Conservation (phyloP, 2,888 invertebrate genomes). For the Gandaritis pyraliata region DNA sequence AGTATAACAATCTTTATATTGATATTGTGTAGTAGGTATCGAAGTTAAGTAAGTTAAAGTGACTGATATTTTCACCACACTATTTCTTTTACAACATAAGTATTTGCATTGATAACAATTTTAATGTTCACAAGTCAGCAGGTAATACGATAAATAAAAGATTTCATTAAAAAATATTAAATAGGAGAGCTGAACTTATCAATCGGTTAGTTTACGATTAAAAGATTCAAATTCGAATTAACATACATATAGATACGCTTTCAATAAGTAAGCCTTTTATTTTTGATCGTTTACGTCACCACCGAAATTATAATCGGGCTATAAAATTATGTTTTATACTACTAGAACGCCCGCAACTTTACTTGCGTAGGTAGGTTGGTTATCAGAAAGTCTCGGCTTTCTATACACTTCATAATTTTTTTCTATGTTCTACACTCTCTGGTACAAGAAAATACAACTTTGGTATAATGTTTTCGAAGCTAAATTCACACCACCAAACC, state of each 20-base stretch:
- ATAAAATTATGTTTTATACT: slow-evolving; percentile 32
- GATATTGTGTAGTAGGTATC: too few relatives aligned
- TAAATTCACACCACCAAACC: too few relatives aligned
- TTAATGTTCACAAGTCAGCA: neutral
- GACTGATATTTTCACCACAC: too few relatives aligned
- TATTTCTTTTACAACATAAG: too few relatives aligned
- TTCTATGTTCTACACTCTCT: neutral
- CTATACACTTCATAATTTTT: neutral
- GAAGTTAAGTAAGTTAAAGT: too few relatives aligned
- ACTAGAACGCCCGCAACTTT: neutral
- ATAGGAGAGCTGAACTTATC: slow-evolving; percentile 39
- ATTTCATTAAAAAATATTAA: slow-evolving; percentile 37
- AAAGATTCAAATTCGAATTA: slow-evolving; percentile 45
- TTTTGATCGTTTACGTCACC: slow-evolving; percentile 41
- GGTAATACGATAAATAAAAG: slow-evolving; percentile 28
- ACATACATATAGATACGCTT: slow-evolving; percentile 45
- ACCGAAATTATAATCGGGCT: slow-evolving; percentile 35
- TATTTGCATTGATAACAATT: neutral
- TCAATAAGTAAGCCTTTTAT: slow-evolving; percentile 40
- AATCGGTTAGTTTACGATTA: slow-evolving; percentile 47
- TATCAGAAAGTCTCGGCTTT: neutral
- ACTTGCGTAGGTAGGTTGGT: neutral
- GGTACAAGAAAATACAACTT: too few relatives aligned
- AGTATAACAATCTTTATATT: too few relatives aligned
- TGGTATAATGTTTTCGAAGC: too few relatives aligned